Evolutionary conservation across 2,888 invertebrate species (phyloP).

Genomic region (Dromius quadrimaculatus): DNA sequence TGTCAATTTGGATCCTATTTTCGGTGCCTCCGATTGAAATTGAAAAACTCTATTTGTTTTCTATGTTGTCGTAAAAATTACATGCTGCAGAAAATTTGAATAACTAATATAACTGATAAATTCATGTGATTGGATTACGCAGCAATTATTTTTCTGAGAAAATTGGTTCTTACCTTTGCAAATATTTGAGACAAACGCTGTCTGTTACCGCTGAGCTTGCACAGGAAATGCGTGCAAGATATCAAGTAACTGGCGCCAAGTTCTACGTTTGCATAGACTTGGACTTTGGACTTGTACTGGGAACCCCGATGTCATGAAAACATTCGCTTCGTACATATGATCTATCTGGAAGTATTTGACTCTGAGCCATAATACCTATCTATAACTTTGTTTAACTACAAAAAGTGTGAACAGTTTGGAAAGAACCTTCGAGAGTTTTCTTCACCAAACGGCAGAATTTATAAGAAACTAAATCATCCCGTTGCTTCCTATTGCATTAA

Average conservation of each 20-base stretch:
- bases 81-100: neutral
- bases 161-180: conserved; percentile 1
- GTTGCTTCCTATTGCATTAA: too few relatives aligned
- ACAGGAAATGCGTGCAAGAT: conserved; percentile 45
- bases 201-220: conserved; percentile 21
- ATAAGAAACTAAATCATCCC: too few relatives aligned
- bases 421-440: too few relatives aligned
- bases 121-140: conserved; percentile 7
- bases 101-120: conserved; percentile 3
- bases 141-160: conserved; percentile 9
- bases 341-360: conserved; percentile 26
- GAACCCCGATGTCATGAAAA: too few relatives aligned
- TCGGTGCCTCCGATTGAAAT: neutral
- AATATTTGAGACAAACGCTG: conserved; percentile 36
- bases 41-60: neutral
- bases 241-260: conserved; percentile 41
- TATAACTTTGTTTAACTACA: too few relatives aligned
- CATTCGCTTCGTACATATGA: conserved; percentile 29
- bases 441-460: too few relatives aligned
- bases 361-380: too few relatives aligned
- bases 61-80: conserved; percentile 1
- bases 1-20: too few relatives aligned
- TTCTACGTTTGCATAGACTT: neutral
- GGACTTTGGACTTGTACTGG: conserved; percentile 19
- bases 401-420: too few relatives aligned